Evolutionary conservation across 2,113 vertebrate genomes (phyloP), one percentile per base, ranked within the genome.

Genomic region (Tupaia chinensis): DNA sequence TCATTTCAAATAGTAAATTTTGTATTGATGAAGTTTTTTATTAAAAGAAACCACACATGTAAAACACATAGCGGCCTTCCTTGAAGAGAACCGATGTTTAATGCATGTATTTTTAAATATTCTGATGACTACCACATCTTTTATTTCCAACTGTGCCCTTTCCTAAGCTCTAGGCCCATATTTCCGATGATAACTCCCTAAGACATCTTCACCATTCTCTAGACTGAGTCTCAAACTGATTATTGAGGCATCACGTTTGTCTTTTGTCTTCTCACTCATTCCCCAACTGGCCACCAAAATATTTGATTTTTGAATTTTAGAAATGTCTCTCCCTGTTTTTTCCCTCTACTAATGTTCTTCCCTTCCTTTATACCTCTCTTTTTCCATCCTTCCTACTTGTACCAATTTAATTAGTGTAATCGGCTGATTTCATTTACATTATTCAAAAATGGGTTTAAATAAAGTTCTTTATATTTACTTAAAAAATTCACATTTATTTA

Each of bases 1-100:
- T 94, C 23, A 79, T 89, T 95, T 92, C 79, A 87, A 68, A 86
- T 86, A 44, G 1, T 72, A 65, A 25, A 23, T 94, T 80, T 94
- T 88, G 79, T 87, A 86, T 85, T 63, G 91, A 94, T 81, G 23
- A 87, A 14, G n/a, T 17, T 34, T 69, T 88, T 74, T 13, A 89
- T 88, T 86, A 53, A 87, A 80, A 13, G 56, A 86, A 27, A 66
- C 56, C 25, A 87, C 10, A 77, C 20, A 65, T 32, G 6, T 54
- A 81, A 73, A 89, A 54, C 54, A 78, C 6, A 34, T 44, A 73
- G 60, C 22, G 84, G 72, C 17, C 15, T 66, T 87, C 23, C 34
- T 61, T 5, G 29, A 95, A 92, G 53, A 23, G 23, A 65, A 23
- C 20, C 70, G 34, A 5, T 53, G 56, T 7, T 83, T 44, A 79